phyloP scores from a whole-genome alignment of 2,888 invertebrate species.

The Caenorhabditis sp. region DNA sequence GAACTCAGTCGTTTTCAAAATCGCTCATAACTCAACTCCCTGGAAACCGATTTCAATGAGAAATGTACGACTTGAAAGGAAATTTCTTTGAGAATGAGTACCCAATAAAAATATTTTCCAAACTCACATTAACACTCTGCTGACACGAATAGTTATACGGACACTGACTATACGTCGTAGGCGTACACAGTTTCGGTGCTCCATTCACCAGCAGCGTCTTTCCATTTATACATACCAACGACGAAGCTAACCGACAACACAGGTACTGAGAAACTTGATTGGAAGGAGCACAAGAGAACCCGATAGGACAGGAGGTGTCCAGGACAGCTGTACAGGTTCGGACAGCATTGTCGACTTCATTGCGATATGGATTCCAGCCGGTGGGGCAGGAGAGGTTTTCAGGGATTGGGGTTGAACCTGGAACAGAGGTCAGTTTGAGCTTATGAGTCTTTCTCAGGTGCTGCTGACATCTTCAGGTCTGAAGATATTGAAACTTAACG shows the following conservation, averaged over 20 bases:
- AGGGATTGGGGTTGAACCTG: slow-evolving; percentile 63
- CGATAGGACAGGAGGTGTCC: slow-evolving; percentile 74
- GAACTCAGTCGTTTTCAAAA: no score
- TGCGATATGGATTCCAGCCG: slow-evolving; percentile 75
- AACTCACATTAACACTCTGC: slow-evolving; percentile 76
- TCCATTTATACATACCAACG: slow-evolving; percentile 72
- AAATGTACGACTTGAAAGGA: no score
- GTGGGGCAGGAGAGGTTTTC: slow-evolving; percentile 69
- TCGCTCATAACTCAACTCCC: no score
- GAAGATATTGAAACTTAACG: no score
- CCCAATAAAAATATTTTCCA: not conserved
- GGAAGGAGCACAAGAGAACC: slow-evolving; percentile 75
- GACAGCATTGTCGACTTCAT: slow-evolving; percentile 64
- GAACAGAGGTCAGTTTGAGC: no score
- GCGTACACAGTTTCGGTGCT: slow-evolving; percentile 71
- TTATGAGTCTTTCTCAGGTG: no score
- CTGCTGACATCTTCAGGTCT: no score
- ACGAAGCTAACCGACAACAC: slow-evolving; percentile 79
- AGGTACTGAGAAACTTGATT: slow-evolving; percentile 68
- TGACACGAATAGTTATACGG: slow-evolving; percentile 78
- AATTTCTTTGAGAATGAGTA: no score
- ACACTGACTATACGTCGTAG: slow-evolving; percentile 72
- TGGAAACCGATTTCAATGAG: no score
- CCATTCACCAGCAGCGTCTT: slow-evolving; percentile 70
- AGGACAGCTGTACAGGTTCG: slow-evolving; percentile 67